A percentile compares a stretch with the other conserved stretches of the same genome.
Evolutionary conservation across 2,888 invertebrate species (phyloP).

Genomic region (Athripsodes cinereus): DNA sequence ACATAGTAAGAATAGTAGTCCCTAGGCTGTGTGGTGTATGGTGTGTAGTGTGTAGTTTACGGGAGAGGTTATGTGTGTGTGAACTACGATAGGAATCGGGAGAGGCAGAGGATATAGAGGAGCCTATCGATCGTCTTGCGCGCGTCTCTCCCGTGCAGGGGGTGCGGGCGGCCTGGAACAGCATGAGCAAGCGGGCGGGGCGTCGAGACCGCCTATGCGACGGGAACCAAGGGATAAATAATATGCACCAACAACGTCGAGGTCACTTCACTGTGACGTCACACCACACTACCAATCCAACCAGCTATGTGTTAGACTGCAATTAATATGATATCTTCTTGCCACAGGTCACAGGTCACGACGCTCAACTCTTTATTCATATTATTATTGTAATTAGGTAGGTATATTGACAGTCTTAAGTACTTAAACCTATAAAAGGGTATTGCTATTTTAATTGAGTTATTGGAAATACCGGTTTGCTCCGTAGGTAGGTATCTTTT

Average conservation of each 20-base stretch:
- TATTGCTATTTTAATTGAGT: too few relatives aligned
- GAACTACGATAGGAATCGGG: not conserved
- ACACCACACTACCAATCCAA: not conserved
- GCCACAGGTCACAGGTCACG: too few relatives aligned
- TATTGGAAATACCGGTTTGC: too few relatives aligned
- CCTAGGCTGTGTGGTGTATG: not conserved
- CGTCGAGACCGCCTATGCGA: not conserved
- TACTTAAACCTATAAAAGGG: too few relatives aligned
- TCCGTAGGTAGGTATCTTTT: too few relatives aligned
- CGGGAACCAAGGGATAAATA: not conserved
- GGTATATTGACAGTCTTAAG: too few relatives aligned
- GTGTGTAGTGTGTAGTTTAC: not conserved
- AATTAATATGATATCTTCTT: too few relatives aligned
- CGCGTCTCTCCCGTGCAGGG: not conserved
- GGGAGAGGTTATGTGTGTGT: not conserved
- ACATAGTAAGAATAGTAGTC: too few relatives aligned
- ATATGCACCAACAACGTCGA: not conserved
- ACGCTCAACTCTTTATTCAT: too few relatives aligned
- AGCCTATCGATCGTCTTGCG: not conserved
- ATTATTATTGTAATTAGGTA: too few relatives aligned
- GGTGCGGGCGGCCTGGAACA: not conserved
- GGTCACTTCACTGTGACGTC: not conserved
- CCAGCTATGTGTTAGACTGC: too few relatives aligned
- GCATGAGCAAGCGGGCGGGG: not conserved
- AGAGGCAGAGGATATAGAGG: not conserved